Base-by-base conservation (phyloP, 2,888 invertebrate species). In the Zaprionus bogoriensis region DNA sequence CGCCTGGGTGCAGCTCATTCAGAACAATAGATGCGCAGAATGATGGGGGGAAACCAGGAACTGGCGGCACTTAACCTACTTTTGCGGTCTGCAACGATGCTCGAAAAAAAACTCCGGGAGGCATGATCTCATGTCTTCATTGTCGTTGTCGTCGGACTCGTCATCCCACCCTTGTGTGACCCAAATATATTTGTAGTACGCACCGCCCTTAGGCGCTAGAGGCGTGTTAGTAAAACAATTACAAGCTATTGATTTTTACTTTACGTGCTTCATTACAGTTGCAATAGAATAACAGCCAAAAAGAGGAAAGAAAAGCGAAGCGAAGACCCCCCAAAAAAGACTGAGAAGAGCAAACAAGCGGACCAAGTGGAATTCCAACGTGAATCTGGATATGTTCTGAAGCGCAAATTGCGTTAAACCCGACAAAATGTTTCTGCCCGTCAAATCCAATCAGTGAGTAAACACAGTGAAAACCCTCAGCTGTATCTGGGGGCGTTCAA, bases 381-480 rank as follows among this genome's bases (percentile, higher is more conserved):
- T 42, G 22, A 47, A 19, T 10, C 28, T 38, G 70, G 57, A 53
- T 19, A 72, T 72, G 75, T 71, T 75, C 53, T 65, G 59, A 27
- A 25, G 23, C n/a, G 42, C 20, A 57, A 44, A 36, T 27, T 53
- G 48, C 53, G 71, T 68, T 58, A 62, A 36, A 62, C 3, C 25
- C 25, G 48, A 48, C 48, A 39, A 39, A 19, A 91, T 91, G 91
- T 91, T 89, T 89, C 67, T 91, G 76, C 91, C 91, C 55, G 90
- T 91, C 27, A 90, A 90, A 87, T 87, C 90, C 63, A 91, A 89
- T 86, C 87, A 88, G 91, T 91, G 83, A 91, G 91, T 91, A 67
- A 74, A 71, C 60, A 45, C 23, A 27, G 22, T 25, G 17, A 41
- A 50, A 20, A 27, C 48, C 28, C 36, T 27, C 46, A 12, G 20